Conservation (phyloP, 2,113 vertebrate species). For the Zonotrichia leucophrys region DNA sequence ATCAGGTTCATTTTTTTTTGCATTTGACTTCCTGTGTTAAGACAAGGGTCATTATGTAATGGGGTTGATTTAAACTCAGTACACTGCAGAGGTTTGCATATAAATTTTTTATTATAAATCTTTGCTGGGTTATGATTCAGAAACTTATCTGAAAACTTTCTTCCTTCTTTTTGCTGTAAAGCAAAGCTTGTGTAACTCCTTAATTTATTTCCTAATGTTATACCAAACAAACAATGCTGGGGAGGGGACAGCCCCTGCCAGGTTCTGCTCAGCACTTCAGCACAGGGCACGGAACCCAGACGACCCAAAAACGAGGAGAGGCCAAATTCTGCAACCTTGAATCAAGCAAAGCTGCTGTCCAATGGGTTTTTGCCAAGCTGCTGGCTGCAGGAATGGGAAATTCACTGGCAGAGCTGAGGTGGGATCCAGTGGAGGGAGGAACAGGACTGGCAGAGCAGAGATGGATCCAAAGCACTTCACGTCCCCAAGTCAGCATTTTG, state of each 20-base stretch:
- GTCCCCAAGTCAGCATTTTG: not conserved
- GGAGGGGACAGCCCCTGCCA: not conserved
- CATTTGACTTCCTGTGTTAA: not conserved
- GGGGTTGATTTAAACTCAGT: not conserved
- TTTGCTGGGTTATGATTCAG: constrained; percentile 34
- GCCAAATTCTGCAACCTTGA: not conserved
- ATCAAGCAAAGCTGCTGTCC: not conserved
- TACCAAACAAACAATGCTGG: constrained; percentile 34
- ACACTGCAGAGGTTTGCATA: not conserved
- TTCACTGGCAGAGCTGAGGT: not conserved
- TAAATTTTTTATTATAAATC: constrained; percentile 28
- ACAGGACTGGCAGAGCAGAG: not conserved
- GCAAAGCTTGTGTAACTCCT: not conserved
- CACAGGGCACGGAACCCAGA: not conserved
- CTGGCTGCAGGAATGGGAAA: not conserved
- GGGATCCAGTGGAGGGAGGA: not conserved
- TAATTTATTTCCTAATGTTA: constrained; percentile 31
- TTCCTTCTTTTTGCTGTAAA: constrained; percentile 17
- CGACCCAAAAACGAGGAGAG: not conserved
- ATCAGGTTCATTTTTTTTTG: not conserved
- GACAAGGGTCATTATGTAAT: not conserved
- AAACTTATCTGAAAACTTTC: not conserved
- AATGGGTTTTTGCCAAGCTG: not conserved
- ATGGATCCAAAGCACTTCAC: not conserved
- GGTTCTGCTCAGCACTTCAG: constrained; percentile 16